Percentiles rank a stretch among this genome's conserved stretches.
phyloP scores from a whole-genome alignment of 2,113 vertebrate genomes.

The Vidua macroura region DNA sequence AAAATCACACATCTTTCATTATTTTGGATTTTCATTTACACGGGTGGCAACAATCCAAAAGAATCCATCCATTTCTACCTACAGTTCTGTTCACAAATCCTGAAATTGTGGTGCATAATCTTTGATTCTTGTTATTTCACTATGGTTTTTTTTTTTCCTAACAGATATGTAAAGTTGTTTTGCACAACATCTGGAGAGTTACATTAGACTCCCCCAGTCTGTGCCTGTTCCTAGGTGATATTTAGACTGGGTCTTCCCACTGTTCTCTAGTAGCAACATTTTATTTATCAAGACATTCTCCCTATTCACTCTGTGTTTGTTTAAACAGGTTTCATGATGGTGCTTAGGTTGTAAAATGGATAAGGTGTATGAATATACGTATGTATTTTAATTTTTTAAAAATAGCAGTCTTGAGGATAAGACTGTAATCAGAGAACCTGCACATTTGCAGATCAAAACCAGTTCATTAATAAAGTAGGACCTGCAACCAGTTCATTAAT shows the following conservation, averaged over 20 bases:
- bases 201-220: slow-evolving; percentile 10
- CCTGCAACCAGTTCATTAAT: not conserved
- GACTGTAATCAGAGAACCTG: not conserved
- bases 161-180: slow-evolving; percentile 3
- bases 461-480: not conserved
- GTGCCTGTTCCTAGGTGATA: not conserved
- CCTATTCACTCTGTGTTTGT: not conserved
- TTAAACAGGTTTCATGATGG: not conserved
- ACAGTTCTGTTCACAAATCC: not conserved
- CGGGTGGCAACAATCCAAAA: not conserved
- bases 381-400: not conserved
- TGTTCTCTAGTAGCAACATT: not conserved
- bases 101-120: not conserved
- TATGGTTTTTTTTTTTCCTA: slow-evolving; percentile 16
- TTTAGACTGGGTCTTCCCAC: not conserved
- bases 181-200: slow-evolving; percentile 50
- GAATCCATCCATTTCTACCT: slow-evolving; percentile 12
- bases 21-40: not conserved
- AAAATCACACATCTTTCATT: not conserved
- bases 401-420: not conserved
- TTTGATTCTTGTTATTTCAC: slow-evolving; percentile 1
- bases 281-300: not conserved
- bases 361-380: fast-evolving
- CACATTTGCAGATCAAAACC: not conserved
- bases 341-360: not conserved